A percentile compares a stretch with the other conserved stretches of the same genome.
Evolutionary conservation across 2,113 vertebrate genomes (phyloP).

Genomic region (Pao palembangensis): DNA sequence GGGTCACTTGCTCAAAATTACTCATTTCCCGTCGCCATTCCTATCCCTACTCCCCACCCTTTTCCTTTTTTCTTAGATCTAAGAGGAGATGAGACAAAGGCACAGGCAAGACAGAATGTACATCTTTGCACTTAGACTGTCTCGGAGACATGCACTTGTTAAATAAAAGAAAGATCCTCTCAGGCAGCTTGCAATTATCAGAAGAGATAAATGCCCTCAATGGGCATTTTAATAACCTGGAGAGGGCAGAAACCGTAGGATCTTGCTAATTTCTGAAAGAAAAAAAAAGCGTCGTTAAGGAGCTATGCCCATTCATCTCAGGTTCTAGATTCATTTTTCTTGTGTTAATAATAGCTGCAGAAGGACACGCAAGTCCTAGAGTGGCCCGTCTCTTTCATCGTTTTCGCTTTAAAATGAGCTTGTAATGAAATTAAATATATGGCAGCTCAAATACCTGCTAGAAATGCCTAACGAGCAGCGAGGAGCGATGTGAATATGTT

Average conservation of each 20-base stretch:
- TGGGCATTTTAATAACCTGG: constrained; percentile 49
- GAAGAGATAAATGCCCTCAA: constrained; percentile 48
- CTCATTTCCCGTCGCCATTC: constrained; percentile 5
- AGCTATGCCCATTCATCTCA: constrained; percentile 48
- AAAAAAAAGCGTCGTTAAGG: constrained; percentile 44
- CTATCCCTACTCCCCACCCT: constrained; percentile 10
- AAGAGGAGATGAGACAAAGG: constrained; percentile 10
- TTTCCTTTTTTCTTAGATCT: constrained; percentile 37
- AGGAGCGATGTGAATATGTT: constrained; percentile 1
- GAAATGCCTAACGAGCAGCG: no score
- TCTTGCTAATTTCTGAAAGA: constrained; percentile 51
- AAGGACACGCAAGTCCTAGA: constrained; percentile 29
- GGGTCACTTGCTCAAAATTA: neutral
- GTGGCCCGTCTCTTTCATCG: constrained; percentile 19
- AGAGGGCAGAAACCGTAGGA: constrained; percentile 47
- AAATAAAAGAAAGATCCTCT: constrained; percentile 54
- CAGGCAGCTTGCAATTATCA: constrained; percentile 51
- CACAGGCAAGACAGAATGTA: constrained; percentile 44
- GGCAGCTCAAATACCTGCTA: constrained; percentile 45
- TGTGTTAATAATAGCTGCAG: constrained; percentile 49
- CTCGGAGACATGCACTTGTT: constrained; percentile 52
- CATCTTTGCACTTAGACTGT: constrained; percentile 40
- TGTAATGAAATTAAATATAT: constrained; percentile 46
- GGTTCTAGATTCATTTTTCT: constrained; percentile 40
- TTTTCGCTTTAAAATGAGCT: constrained; percentile 40